A percentile compares a stretch with the other conserved stretches of the same genome.
These are phyloP conservation scores for Eriosoma lanigerum DNA, from an alignment of 1,140 invertebrate genomes.

Conservation along the genomic window DNA sequence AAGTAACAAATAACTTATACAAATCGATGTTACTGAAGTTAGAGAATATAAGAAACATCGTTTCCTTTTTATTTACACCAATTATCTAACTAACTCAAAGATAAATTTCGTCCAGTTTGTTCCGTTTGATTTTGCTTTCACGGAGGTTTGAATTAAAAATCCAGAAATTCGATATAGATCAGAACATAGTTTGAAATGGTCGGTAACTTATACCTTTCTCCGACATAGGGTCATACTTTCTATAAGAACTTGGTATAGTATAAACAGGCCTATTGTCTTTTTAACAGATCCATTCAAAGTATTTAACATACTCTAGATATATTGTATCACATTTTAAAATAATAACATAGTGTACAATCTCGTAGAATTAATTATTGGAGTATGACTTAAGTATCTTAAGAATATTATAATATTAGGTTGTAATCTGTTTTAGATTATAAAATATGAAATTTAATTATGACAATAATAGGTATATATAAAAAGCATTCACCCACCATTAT, in stretches of 20 bases:
- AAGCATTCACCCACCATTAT: no score
- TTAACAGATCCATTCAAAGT: not conserved
- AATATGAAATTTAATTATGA: not conserved
- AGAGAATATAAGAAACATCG: not conserved
- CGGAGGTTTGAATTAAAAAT: constrained; percentile 23
- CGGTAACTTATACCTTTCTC: constrained; percentile 42
- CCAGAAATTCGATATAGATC: constrained; percentile 35
- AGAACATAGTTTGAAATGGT: not conserved
- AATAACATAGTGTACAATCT: not conserved
- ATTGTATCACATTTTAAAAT: not conserved
- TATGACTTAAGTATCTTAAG: not conserved
- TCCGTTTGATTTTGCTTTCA: constrained; percentile 38
- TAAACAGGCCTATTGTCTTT: constrained; percentile 39
- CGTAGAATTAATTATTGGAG: constrained; percentile 5
- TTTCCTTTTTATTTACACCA: not conserved
- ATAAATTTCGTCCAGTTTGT: constrained; percentile 24
- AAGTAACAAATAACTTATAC: not conserved
- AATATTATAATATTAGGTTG: not conserved
- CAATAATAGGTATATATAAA: no score
- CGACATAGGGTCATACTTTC: constrained; percentile 35
- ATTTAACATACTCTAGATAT: constrained; percentile 4
- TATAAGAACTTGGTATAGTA: not conserved
- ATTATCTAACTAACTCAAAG: constrained; percentile 2
- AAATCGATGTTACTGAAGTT: not conserved
- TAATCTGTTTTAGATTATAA: not conserved